These are phyloP conservation scores for Saccostrea glomerata DNA, from an alignment of 1,140 invertebrate species.

Conservation along the genomic window DNA sequence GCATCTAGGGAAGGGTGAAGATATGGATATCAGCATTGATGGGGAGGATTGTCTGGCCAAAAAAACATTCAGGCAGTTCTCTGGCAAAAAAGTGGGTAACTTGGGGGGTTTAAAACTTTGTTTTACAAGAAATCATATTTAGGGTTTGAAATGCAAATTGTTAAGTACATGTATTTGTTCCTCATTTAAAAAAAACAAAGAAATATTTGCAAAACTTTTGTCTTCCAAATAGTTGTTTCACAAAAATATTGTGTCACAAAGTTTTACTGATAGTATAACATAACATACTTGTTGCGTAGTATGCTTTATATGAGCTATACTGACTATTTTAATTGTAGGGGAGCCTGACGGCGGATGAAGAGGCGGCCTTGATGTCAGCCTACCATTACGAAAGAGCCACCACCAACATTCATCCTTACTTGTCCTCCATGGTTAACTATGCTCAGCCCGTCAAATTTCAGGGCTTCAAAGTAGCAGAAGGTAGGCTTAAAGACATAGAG, in stretches of 20 bases:
- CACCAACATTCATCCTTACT: slow-evolving; percentile 98
- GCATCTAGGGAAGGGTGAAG: slow-evolving; percentile 58
- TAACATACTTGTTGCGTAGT: neutral
- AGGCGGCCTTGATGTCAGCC: slow-evolving; percentile 81
- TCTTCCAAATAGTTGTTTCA: too few relatives aligned
- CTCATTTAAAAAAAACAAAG: too few relatives aligned
- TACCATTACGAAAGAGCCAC: slow-evolving; percentile 97
- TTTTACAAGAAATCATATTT: too few relatives aligned
- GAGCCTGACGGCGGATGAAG: slow-evolving; percentile 82
- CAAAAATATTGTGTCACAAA: too few relatives aligned
- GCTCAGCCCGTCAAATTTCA: slow-evolving; percentile 99
- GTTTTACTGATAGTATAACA: neutral
- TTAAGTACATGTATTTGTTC: too few relatives aligned
- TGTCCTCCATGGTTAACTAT: slow-evolving; percentile 99
- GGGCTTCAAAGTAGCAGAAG: slow-evolving; percentile 97
- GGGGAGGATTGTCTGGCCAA: slow-evolving; percentile 20
- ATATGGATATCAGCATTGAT: slow-evolving; percentile 34
- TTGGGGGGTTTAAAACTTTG: neutral
- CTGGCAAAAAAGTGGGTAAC: slow-evolving; percentile 38
- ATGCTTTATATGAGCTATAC: neutral
- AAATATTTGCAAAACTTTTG: too few relatives aligned
- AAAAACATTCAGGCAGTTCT: slow-evolving; percentile 32
- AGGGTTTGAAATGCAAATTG: too few relatives aligned
- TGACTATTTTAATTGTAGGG: slow-evolving; percentile 59
- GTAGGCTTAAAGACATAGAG: slow-evolving; percentile 80